These are phyloP conservation scores for Phocoena sinus DNA, from an alignment of 2,113 vertebrate species.

Conservation along the genomic window DNA sequence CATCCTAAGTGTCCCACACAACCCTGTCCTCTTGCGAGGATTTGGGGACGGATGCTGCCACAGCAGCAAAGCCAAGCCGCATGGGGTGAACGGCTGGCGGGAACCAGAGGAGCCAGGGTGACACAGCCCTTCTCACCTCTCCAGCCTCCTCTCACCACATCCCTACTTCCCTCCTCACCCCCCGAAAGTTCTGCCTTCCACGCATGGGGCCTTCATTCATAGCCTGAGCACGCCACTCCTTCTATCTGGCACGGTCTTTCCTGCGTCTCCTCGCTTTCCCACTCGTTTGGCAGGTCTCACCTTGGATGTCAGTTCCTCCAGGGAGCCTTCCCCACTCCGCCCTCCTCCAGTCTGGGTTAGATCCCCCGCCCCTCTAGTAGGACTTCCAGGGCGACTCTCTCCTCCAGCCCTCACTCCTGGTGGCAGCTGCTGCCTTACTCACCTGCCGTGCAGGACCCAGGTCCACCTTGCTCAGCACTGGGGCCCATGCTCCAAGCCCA, in stretches of 20 bases:
- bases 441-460: not conserved
- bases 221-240: fast-evolving
- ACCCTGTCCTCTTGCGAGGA: not conserved
- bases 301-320: not conserved
- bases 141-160: not conserved
- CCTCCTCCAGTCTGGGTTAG: not conserved
- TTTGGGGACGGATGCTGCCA: not conserved
- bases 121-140: not conserved
- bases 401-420: not conserved
- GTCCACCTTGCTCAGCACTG: not conserved
- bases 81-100: fast-evolving
- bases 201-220: fast-evolving
- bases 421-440: not conserved
- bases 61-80: not conserved
- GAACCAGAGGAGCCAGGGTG: not conserved
- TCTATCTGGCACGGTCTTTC: not conserved
- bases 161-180: not conserved
- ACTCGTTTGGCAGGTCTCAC: not conserved
- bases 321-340: not conserved
- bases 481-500: not conserved
- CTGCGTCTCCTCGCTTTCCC: not conserved
- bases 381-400: not conserved
- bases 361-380: not conserved
- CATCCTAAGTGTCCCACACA: not conserved
- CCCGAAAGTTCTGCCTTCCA: not conserved